Conservation (phyloP, 1,140 invertebrate species). For the Drosophila orosa region DNA sequence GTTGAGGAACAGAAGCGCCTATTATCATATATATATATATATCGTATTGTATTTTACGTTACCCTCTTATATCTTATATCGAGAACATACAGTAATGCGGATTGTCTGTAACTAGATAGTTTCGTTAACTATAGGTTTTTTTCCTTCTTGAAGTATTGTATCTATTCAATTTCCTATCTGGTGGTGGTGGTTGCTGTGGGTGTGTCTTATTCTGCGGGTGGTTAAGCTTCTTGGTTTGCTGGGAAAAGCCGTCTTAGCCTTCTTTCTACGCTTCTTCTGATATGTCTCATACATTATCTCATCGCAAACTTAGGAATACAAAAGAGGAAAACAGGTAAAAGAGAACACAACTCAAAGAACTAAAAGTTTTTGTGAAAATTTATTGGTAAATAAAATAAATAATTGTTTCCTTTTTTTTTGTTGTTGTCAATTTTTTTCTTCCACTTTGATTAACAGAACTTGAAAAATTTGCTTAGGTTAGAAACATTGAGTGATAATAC, state of each 20-base stretch:
- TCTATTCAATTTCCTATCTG: slow-evolving; percentile 47
- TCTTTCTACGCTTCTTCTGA: slow-evolving; percentile 27
- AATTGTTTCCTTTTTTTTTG: slow-evolving; percentile 47
- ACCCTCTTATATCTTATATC: slow-evolving; percentile 30
- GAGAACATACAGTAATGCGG: slow-evolving; percentile 47
- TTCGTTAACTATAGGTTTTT: slow-evolving; percentile 71
- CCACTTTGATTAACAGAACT: slow-evolving; percentile 70
- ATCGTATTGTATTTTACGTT: slow-evolving; percentile 30
- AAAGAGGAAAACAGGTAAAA: neutral
- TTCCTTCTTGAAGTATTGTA: slow-evolving; percentile 21
- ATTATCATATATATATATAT: slow-evolving; percentile 35
- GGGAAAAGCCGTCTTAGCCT: neutral
- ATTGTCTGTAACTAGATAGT: slow-evolving; percentile 78
- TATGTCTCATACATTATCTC: slow-evolving; percentile 40
- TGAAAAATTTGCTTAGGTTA: slow-evolving; percentile 62
- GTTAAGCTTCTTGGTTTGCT: slow-evolving; percentile 47
- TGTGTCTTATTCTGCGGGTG: slow-evolving; percentile 56
- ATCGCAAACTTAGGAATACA: neutral
- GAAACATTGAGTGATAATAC: slow-evolving; percentile 76
- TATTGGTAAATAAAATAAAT: slow-evolving; percentile 78
- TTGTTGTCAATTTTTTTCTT: slow-evolving; percentile 26
- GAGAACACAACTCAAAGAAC: slow-evolving; percentile 14
- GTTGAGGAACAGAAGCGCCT: slow-evolving; percentile 73
- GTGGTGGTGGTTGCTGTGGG: slow-evolving; percentile 62
- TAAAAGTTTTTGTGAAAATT: slow-evolving; percentile 62